A percentile compares a stretch with the other conserved stretches of the same genome.
Conservation (phyloP, 2,797 vertebrate species). For the Melanogrammus aeglefinus region DNA sequence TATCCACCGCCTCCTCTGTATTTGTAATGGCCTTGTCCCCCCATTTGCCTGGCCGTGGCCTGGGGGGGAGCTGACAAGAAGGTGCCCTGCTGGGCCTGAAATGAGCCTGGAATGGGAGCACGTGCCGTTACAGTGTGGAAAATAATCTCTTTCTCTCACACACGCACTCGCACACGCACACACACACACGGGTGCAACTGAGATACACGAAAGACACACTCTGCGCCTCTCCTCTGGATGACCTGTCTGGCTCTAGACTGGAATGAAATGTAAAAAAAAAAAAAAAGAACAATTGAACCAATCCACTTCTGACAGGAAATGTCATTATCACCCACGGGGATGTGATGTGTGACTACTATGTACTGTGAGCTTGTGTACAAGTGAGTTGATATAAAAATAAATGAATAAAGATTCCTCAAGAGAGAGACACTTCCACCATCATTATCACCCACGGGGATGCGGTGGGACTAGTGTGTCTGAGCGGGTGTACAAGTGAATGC, state of each 20-base stretch:
- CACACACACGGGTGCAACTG: constrained; percentile 86
- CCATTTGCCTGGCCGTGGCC: constrained; percentile 75
- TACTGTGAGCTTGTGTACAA: constrained; percentile 71
- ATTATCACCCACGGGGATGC: constrained; percentile 76
- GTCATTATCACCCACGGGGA: constrained; percentile 79
- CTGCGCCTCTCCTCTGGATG: constrained; percentile 75
- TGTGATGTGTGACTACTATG: constrained; percentile 54
- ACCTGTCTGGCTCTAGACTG: neutral
- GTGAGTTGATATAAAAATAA: constrained; percentile 28
- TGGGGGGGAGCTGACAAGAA: constrained; percentile 73
- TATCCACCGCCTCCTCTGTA: constrained; percentile 70
- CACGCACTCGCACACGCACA: constrained; percentile 87
- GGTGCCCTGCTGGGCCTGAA: constrained; percentile 91
- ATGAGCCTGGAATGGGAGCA: constrained; percentile 92
- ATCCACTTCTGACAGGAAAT: constrained; percentile 73
- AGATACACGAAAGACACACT: constrained; percentile 85
- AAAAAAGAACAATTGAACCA: constrained; percentile 69
- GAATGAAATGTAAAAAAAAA: constrained; percentile 48
- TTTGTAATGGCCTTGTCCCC: constrained; percentile 83
- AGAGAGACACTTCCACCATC: constrained; percentile 72
- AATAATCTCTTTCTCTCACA: constrained; percentile 88
- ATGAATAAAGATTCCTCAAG: constrained; percentile 23
- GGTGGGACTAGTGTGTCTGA: constrained; percentile 67
- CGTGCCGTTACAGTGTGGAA: constrained; percentile 81
- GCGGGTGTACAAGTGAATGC: constrained; percentile 62